Evolutionary conservation across 2,888 invertebrate genomes (phyloP), one percentile per base, ranked within the genome.

Genomic region (Harmothoe impar): DNA sequence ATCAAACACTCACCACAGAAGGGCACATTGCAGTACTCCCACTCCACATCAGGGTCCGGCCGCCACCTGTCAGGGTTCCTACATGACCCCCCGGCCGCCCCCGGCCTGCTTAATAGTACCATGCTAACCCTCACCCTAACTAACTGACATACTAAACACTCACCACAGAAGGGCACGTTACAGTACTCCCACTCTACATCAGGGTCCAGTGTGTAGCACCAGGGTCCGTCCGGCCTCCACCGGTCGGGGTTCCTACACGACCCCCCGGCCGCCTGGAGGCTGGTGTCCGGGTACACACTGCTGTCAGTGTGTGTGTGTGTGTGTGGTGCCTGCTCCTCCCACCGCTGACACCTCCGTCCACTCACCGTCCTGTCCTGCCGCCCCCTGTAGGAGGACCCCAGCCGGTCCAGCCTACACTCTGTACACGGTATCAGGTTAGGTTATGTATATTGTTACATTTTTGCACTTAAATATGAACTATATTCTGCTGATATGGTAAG

Each of bases 21-120:
- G 91, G 98, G 98, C 95, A 99, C 97, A 96, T 98, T 97, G 96
- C 99, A 99, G 95, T 97, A 97, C 95, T 98, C 97, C 99, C 98
- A 99, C 94, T 98, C 97, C 77, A 97, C 97, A 91, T 96, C 96
- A 88, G 97, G 97, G 96, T 98, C 97, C 95, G 97, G 17, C 98
- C 31, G 31, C n/a, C 25, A 23, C 25, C 25, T 23, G 5, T 29
- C 72, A 23, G 98, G 98, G 96, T 99, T 99, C 93, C 99, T 97
- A 95, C 99, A 99, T 95, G 97, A 98, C 96, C 98, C 99, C 94
- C 98, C 98, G 3, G 98, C 97, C 95, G 98, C 97, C 93, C 97
- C 97, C 91, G 98, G 29, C 1, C n/a, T 54, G 51, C 10, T n/a
- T 98, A 95, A 98, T 98, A 96, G 98, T 99, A n/a, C n/a, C n/a